Evolutionary conservation across 2,888 invertebrate species (phyloP).

Genomic region (Tipula unca): DNA sequence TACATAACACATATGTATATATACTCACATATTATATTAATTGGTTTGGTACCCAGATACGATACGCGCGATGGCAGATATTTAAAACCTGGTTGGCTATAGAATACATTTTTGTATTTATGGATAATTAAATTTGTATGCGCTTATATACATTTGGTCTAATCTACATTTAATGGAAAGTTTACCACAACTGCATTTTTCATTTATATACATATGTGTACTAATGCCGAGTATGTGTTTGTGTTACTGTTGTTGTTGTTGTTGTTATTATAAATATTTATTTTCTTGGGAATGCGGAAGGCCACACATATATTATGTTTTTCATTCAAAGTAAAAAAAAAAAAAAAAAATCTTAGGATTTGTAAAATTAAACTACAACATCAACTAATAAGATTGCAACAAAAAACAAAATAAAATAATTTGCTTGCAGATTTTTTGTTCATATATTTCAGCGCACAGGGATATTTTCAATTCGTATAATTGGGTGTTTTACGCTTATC

Average conservation of each 20-base stretch:
- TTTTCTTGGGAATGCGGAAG: slow-evolving; percentile 25
- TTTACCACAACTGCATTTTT: background rate
- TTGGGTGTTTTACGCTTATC: background rate
- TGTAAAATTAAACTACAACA: background rate
- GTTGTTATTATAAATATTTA: slow-evolving; percentile 17
- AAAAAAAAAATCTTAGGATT: background rate
- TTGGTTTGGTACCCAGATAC: background rate
- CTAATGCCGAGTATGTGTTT: background rate
- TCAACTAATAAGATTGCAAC: background rate
- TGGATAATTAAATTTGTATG: background rate
- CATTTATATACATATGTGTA: background rate
- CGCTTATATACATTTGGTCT: background rate
- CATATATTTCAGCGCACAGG: background rate
- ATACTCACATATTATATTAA: background rate
- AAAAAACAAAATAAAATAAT: background rate
- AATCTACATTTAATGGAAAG: background rate
- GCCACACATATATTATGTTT: slow-evolving; percentile 23
- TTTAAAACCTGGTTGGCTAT: background rate
- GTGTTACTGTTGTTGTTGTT: background rate
- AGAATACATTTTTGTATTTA: too few relatives aligned
- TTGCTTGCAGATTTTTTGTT: background rate
- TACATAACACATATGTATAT: background rate
- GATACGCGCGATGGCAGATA: background rate
- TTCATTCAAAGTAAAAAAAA: background rate
- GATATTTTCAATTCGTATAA: background rate